Evolutionary conservation across 2,888 invertebrate genomes (phyloP).

Genomic region (Bellardia pandia): DNA sequence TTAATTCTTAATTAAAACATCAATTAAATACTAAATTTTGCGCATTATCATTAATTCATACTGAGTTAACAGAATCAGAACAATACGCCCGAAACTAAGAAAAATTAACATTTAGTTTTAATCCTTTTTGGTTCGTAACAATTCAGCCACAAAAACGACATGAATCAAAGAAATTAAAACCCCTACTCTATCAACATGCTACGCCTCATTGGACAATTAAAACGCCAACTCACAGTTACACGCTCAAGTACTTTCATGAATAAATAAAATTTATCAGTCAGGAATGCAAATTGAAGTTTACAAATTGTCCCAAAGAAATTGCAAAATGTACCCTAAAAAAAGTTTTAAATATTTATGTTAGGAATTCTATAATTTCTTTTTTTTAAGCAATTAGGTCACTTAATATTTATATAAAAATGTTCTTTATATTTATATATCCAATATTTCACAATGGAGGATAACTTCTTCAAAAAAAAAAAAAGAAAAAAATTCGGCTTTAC

Average conservation of each 20-base stretch:
- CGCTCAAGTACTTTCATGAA: not conserved
- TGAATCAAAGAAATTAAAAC: constrained; percentile 42
- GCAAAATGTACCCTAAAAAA: no score
- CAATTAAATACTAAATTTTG: constrained; percentile 16
- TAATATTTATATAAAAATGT: no score
- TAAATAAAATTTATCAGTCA: constrained; percentile 1
- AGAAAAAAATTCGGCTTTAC: no score
- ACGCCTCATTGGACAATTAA: constrained; percentile 78
- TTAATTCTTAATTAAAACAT: not conserved
- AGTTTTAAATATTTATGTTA: no score
- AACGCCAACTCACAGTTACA: constrained; percentile 58
- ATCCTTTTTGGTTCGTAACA: constrained; percentile 38
- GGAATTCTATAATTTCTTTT: no score
- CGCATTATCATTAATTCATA: constrained; percentile 18
- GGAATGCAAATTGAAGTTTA: not conserved
- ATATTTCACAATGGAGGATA: no score
- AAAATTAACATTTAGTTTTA: constrained; percentile 43
- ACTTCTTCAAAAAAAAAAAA: no score
- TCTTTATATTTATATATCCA: no score
- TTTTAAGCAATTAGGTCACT: no score
- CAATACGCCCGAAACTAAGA: constrained; percentile 34
- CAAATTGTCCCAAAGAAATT: no score
- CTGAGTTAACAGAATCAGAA: constrained; percentile 34
- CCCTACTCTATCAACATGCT: constrained; percentile 70
- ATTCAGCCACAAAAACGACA: not conserved